Evolutionary conservation across 2,888 invertebrate genomes (phyloP).

Genomic region (Orchesellides sinensis): DNA sequence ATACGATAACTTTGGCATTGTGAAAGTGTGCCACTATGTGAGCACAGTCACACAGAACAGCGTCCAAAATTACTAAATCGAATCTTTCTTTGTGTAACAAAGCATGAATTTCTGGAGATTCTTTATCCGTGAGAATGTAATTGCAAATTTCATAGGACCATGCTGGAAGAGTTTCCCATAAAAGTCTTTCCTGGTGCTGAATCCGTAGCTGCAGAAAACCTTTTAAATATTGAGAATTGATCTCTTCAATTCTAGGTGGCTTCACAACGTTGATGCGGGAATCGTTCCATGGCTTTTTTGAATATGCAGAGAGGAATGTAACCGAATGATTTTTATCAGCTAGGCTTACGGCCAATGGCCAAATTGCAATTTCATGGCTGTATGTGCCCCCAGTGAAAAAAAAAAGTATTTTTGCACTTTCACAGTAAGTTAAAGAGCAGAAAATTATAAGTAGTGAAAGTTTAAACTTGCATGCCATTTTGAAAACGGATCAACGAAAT

Average conservation of each 20-base stretch:
- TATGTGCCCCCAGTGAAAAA: slow-evolving; percentile 52
- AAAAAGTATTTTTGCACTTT: slow-evolving; percentile 42
- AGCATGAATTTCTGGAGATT: neutral
- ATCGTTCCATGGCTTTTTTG: slow-evolving; percentile 46
- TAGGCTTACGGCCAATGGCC: slow-evolving; percentile 36
- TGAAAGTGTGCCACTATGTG: slow-evolving; percentile 55
- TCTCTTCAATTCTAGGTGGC: slow-evolving; percentile 42
- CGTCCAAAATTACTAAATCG: slow-evolving; percentile 60
- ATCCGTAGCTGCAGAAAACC: slow-evolving; percentile 10
- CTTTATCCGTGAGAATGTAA: slow-evolving; percentile 28
- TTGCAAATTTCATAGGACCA: slow-evolving; percentile 47
- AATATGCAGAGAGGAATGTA: slow-evolving; percentile 38
- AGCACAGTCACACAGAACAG: slow-evolving; percentile 64
- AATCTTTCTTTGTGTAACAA: slow-evolving; percentile 34
- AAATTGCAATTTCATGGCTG: slow-evolving; percentile 45
- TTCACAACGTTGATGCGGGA: slow-evolving; percentile 9
- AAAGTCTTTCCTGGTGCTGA: neutral
- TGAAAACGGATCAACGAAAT: too few species aligned
- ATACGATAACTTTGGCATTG: slow-evolving; percentile 60
- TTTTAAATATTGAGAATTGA: slow-evolving; percentile 23
- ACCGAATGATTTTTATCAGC: slow-evolving; percentile 46
- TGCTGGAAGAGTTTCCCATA: slow-evolving; percentile 18
- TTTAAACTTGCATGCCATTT: too few species aligned
- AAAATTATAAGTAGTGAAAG: neutral
- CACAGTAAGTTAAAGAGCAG: neutral